These are phyloP conservation scores for Pempheris klunzingeri DNA, from an alignment of 2,797 vertebrate species.

Conservation along the genomic window DNA sequence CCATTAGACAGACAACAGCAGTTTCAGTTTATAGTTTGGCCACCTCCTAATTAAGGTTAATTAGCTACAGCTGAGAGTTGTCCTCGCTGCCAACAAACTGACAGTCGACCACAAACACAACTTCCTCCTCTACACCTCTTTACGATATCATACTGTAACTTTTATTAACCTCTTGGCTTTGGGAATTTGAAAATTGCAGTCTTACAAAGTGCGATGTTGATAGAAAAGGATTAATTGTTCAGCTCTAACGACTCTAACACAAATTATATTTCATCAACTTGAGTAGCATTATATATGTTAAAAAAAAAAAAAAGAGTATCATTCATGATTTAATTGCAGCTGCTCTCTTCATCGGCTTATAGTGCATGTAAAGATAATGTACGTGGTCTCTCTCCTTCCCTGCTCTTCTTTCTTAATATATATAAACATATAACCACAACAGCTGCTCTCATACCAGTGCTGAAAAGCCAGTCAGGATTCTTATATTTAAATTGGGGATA, in stretches of 20 bases:
- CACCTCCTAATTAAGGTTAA: constrained; percentile 6
- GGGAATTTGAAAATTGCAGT: not conserved
- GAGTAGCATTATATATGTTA: not conserved
- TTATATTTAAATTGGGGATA: constrained; percentile 48
- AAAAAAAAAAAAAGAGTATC: too few species aligned
- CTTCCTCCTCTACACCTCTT: not conserved
- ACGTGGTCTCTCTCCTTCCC: not conserved
- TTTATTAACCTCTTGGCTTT: not conserved
- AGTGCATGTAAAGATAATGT: not conserved
- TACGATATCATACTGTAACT: not conserved
- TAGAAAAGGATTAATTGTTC: not conserved
- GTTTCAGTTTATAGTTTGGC: not conserved
- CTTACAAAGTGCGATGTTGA: not conserved
- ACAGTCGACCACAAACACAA: not conserved
- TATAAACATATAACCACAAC: not conserved
- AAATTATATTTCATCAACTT: not conserved
- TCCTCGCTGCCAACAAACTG: not conserved
- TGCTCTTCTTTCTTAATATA: not conserved
- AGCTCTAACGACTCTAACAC: not conserved
- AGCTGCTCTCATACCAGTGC: constrained; percentile 9
- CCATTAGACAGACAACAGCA: constrained; percentile 2
- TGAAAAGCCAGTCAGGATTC: constrained; percentile 40
- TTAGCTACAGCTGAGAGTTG: constrained; percentile 2
- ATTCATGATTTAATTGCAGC: not conserved
- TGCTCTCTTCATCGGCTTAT: not conserved